Percentiles rank a stretch among this genome's conserved stretches.
These are phyloP conservation scores for Acleris cristana DNA, from an alignment of 2,888 invertebrate genomes.

Conservation along the genomic window DNA sequence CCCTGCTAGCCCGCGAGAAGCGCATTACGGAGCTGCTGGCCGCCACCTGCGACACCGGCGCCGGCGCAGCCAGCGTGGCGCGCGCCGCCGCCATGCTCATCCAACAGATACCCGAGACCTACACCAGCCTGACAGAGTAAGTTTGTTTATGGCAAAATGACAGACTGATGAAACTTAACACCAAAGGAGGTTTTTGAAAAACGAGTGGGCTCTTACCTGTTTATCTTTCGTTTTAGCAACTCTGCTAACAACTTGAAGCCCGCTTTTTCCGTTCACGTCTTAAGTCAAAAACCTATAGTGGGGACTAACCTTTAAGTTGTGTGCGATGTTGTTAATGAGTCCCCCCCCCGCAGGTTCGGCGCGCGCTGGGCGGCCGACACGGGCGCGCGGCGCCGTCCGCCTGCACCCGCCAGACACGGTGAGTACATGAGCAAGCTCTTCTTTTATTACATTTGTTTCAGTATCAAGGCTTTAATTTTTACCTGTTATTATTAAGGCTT, in stretches of 20 bases:
- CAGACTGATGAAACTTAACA: too few relatives aligned
- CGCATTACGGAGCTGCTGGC: conserved; percentile 17
- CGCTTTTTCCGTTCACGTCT: too few relatives aligned
- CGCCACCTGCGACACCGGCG: neutral
- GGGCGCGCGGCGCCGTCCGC: conserved; percentile 16
- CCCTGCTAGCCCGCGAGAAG: conserved; percentile 28
- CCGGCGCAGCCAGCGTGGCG: conserved; percentile 10
- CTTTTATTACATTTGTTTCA: too few relatives aligned
- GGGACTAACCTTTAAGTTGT: too few relatives aligned
- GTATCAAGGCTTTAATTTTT: neutral
- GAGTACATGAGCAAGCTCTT: conserved; percentile 19
- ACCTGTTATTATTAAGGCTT: neutral
- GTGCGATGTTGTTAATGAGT: neutral
- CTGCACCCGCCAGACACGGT: conserved; percentile 46
- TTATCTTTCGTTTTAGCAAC: too few relatives aligned
- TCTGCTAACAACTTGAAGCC: too few relatives aligned
- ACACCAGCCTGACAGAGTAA: conserved; percentile 7
- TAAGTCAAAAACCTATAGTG: too few relatives aligned
- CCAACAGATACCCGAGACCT: conserved; percentile 6
- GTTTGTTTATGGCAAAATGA: neutral
- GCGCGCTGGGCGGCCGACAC: conserved; percentile 30
- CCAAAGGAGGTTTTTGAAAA: too few relatives aligned
- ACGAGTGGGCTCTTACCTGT: too few relatives aligned
- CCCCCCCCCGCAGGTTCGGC: conserved; percentile 6
- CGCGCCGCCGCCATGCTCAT: conserved; percentile 12